Conservation (phyloP, 2,888 invertebrate genomes). For the Abrostola tripartita region DNA sequence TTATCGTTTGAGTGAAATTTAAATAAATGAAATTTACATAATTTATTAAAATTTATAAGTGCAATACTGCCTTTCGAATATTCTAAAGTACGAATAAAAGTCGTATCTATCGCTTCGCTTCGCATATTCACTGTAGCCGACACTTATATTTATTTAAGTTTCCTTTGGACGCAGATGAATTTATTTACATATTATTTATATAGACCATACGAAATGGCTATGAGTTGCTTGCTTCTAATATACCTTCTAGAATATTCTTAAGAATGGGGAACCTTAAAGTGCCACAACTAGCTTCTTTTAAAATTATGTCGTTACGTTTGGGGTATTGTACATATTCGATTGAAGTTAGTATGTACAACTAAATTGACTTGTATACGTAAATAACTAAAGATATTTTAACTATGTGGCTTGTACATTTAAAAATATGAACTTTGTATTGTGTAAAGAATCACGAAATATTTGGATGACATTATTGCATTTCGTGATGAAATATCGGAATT, state of each 20-base stretch:
- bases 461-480: too few species aligned
- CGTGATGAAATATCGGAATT: too few species aligned
- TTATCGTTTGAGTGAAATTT: slow-evolving; percentile 22
- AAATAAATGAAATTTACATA: neutral
- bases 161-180: slow-evolving; percentile 72
- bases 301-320: slow-evolving; percentile 61
- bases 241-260: slow-evolving; percentile 39
- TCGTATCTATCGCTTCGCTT: slow-evolving; percentile 15
- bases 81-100: slow-evolving; percentile 5
- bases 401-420: neutral
- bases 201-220: slow-evolving; percentile 63
- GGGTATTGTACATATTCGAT: slow-evolving; percentile 69
- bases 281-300: slow-evolving; percentile 74
- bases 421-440: neutral
- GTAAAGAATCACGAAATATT: neutral
- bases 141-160: slow-evolving; percentile 71
- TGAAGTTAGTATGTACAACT: slow-evolving; percentile 20
- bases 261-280: slow-evolving; percentile 54
- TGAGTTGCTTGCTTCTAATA: slow-evolving; percentile 64
- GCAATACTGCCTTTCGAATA: slow-evolving; percentile 32
- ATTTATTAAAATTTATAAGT: slow-evolving; percentile 34
- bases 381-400: slow-evolving; percentile 8
- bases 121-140: slow-evolving; percentile 54
- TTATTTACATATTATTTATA: slow-evolving; percentile 72
- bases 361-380: slow-evolving; percentile 29